Percentiles rank a stretch among this genome's conserved stretches.
Evolutionary conservation across 2,113 vertebrate genomes (phyloP).

Genomic region (Trogon surrucura): DNA sequence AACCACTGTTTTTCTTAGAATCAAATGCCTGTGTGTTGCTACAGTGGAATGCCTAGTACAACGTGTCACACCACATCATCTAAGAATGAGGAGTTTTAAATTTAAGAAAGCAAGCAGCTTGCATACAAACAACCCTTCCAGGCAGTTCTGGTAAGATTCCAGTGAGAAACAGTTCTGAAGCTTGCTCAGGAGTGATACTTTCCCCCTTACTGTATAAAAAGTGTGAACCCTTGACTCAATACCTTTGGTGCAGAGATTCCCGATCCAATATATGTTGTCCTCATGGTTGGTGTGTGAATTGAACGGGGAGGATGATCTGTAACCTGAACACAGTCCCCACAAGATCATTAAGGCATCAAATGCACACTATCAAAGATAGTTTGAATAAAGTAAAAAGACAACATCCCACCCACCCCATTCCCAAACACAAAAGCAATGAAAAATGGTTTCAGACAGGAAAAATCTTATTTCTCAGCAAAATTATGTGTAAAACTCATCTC

Average conservation of each 20-base stretch:
- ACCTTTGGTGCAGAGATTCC: constrained; percentile 89
- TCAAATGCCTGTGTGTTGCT: not conserved
- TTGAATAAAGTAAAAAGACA: not conserved
- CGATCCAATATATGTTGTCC: constrained; percentile 87
- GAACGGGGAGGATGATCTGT: constrained; percentile 84
- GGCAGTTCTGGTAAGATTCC: not conserved
- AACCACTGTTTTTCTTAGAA: not conserved
- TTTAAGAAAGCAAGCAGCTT: not conserved
- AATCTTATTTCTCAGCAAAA: not conserved
- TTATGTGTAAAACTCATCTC: not conserved
- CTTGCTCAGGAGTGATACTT: not conserved
- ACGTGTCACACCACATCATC: not conserved
- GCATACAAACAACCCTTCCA: not conserved
- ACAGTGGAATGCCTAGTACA: not conserved
- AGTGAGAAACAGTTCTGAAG: not conserved
- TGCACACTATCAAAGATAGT: not conserved
- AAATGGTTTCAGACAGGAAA: not conserved
- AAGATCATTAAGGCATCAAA: constrained; percentile 34
- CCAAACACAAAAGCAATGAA: not conserved
- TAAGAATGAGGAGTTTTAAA: not conserved
- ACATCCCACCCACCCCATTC: not conserved
- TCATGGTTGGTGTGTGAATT: constrained; percentile 89
- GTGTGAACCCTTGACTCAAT: not conserved
- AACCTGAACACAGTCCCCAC: constrained; percentile 74
- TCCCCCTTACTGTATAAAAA: not conserved